Evolutionary conservation across 2,888 invertebrate genomes (phyloP), one percentile per base, ranked within the genome.

Genomic region (Limnephilus marmoratus): DNA sequence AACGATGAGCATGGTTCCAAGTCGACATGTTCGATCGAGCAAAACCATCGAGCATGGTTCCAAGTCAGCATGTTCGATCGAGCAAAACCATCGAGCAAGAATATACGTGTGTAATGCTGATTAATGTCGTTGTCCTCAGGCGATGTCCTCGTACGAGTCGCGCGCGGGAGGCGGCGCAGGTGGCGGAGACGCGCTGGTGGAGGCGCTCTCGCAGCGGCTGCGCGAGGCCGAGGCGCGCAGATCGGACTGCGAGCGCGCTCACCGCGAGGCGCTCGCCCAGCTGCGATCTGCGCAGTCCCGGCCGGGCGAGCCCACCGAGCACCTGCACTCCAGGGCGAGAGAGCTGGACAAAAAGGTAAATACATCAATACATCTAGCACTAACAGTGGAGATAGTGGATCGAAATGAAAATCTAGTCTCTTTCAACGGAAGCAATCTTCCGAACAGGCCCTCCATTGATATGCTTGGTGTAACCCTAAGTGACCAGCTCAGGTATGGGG

Each of bases 261-360:
- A 98, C 95, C 97, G 97, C 93, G 98, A 98, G 94, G 98, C 98
- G 94, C 97, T 98, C 94, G 97, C 97, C 94, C 97, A 97, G 95
- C 96, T 97, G 94, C 96, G 97, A 93, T 94, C 95, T 93, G 96
- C 96, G 93, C 96, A 96, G 94, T 94, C 96, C 94, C 96, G 96
- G 94, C 96, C 97, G 94, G 97, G 97, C 92, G 98, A 98, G 94
- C 96, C 97, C 81, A 96, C 97, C 93, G 97, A 97, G 94, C 97
- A 97, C 94, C 96, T 98, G 94, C 98, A 98, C 95, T 98, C 98
- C 88, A 97, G 98, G 94, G 98, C 98, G 90, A 97, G 99, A 94
- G 99, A 99, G 95, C 96, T 99, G 94, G 99, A 99, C 95, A 99
- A 99, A 95, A 99, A 99, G 96, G 98, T 98, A 80, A 88, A 68